These are phyloP conservation scores for Microtus montanus DNA, from an alignment of 2,113 vertebrate species.

Conservation along the genomic window DNA sequence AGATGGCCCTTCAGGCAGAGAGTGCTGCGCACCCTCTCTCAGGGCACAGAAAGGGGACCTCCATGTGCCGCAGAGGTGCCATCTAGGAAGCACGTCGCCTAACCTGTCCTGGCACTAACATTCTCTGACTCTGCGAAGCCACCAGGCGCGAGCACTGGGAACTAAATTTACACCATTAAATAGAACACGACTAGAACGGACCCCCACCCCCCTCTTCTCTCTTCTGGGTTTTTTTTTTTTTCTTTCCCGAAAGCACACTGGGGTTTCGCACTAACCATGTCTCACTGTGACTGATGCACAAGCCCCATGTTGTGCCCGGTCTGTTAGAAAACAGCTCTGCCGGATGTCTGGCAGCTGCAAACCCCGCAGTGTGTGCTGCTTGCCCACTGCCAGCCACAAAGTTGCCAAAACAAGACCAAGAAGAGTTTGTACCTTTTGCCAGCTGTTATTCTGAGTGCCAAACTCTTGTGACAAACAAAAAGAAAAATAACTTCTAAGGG, in stretches of 20 bases:
- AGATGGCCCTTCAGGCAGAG: neutral
- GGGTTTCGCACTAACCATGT: neutral
- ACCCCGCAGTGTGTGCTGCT: neutral
- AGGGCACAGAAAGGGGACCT: neutral
- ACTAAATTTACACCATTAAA: neutral
- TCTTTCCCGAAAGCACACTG: neutral
- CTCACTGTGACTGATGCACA: neutral
- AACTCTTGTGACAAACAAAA: slow-evolving; percentile 22
- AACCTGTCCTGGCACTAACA: neutral
- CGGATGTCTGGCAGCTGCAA: neutral
- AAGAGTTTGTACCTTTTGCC: slow-evolving; percentile 47
- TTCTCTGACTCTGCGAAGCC: neutral
- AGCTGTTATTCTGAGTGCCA: slow-evolving; percentile 59
- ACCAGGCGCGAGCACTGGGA: neutral
- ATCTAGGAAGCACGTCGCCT: neutral
- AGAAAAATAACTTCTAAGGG: slow-evolving; percentile 19
- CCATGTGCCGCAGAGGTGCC: neutral
- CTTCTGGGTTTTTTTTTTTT: neutral
- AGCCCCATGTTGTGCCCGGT: neutral
- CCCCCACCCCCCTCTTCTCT: neutral
- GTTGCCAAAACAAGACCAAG: slow-evolving; percentile 59
- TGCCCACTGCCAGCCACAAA: slow-evolving; percentile 22
- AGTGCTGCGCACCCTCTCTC: neutral
- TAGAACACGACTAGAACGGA: neutral
- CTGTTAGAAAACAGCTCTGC: neutral